These are phyloP conservation scores for Chrysolina oricalcia DNA, from an alignment of 2,888 invertebrate species.

Conservation along the genomic window DNA sequence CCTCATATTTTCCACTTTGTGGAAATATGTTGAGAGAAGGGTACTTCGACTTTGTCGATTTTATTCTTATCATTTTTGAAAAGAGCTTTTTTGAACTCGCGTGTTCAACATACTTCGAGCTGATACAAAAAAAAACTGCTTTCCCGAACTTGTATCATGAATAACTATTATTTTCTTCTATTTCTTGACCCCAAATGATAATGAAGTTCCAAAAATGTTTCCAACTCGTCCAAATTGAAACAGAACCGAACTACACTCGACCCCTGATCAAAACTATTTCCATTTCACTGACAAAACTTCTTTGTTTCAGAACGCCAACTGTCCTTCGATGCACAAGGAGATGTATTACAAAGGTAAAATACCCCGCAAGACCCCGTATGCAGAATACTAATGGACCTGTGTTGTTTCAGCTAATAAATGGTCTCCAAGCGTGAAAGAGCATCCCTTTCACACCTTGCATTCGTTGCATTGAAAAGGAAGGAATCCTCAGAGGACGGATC, in stretches of 20 bases:
- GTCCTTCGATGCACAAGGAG: slow-evolving; percentile 92
- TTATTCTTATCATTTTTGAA: too few relatives aligned
- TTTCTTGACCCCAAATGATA: too few relatives aligned
- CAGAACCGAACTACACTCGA: background rate
- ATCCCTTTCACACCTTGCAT: slow-evolving; percentile 63
- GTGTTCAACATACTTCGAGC: too few relatives aligned
- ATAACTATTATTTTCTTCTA: too few relatives aligned
- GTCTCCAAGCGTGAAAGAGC: slow-evolving; percentile 69
- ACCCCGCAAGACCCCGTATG: slow-evolving; percentile 48
- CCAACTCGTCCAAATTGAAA: too few relatives aligned
- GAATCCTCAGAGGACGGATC: slow-evolving; percentile 6
- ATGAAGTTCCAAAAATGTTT: background rate
- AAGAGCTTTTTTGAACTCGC: too few relatives aligned
- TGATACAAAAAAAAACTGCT: too few relatives aligned
- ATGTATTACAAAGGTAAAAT: slow-evolving; percentile 88
- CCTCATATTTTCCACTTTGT: too few relatives aligned
- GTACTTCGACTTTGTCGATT: too few relatives aligned
- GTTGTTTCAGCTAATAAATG: slow-evolving; percentile 72
- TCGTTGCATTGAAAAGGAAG: slow-evolving; percentile 63
- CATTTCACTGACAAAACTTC: slow-evolving; percentile 35
- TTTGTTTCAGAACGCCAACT: slow-evolving; percentile 79
- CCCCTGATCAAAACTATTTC: background rate
- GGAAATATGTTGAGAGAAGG: too few relatives aligned
- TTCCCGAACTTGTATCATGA: too few relatives aligned
- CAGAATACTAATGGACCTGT: slow-evolving; percentile 65